Evolutionary conservation across 2,797 vertebrate species (phyloP), one percentile per base, ranked within the genome.

Genomic region (Agapornis canus): DNA sequence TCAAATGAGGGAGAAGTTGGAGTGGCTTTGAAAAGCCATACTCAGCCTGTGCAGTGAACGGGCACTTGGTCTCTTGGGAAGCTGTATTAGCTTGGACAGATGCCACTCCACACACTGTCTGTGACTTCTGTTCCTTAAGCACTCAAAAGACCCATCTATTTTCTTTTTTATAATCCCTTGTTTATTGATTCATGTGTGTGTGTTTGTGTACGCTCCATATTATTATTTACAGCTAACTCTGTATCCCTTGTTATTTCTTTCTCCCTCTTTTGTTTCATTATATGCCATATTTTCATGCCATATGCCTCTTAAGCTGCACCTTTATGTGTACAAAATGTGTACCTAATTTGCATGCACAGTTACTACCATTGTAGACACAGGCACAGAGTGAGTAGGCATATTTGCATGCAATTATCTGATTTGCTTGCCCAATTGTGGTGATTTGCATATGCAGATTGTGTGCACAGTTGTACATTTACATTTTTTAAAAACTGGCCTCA

Each of bases 341-440:
- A 89, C 64, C 89, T 94, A 82, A 96, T 97, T 94, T 96, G 95
- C 96, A 96, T 96, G 94, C 94, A 96, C 86, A 96, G 95, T 95
- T 97, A 92, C 95, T 94, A 91, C 95, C 92, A 94, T 94, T 96
- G 94, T 95, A 96, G 95, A 97, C 91, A 94, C 60, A 96, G 91
- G 94, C 96, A 82, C 1, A 19, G 68, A 97, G 95, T 86, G 92
- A 97, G 95, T 84, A 94, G 91, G 94, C 82, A 95, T 92, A 96
- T 97, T 97, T 96, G 95, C 95, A 97, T 96, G 95, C 92, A 96
- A 94, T 96, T 97, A 95, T 94, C 95, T 94, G 95, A 97, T 97
- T 95, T 97, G 95, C 95, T 95, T 96, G 95, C 96, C 95, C 95
- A 94, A 68, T 92, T 94, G 94, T 61, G 60, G 1, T 82, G 78